Evolutionary conservation across 2,888 invertebrate species (phyloP).

Genomic region (Blera fallax): DNA sequence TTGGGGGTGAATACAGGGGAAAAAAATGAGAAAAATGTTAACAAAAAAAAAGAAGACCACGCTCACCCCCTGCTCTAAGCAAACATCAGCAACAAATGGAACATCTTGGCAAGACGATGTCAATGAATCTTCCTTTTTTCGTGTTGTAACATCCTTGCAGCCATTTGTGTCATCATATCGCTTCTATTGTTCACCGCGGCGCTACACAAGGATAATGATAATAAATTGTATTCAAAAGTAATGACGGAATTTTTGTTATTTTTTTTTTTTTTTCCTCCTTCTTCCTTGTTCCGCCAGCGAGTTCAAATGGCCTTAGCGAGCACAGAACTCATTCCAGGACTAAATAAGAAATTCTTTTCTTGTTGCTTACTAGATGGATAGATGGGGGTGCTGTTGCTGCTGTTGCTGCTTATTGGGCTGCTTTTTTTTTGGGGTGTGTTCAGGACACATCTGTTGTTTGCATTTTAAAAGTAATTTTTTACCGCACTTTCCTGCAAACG

Average conservation of each 20-base stretch:
- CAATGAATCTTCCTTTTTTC: constrained; percentile 67
- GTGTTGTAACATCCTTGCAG: constrained; percentile 62
- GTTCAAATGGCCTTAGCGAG: constrained; percentile 47
- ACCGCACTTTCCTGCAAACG: constrained; percentile 62
- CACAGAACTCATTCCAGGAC: constrained; percentile 36
- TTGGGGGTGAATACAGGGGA: neutral
- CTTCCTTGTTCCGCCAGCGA: constrained; percentile 33
- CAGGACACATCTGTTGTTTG: constrained; percentile 70
- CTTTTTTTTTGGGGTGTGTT: constrained; percentile 55
- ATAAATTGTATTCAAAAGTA: constrained; percentile 73
- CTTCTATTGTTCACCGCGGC: constrained; percentile 66
- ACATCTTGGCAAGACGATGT: constrained; percentile 70
- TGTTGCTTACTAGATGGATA: constrained; percentile 22
- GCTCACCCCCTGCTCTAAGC: neutral
- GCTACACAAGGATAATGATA: constrained; percentile 69
- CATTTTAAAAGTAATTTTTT: constrained; percentile 73
- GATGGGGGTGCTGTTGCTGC: neutral
- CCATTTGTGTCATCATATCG: constrained; percentile 73
- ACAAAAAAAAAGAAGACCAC: constrained; percentile 22
- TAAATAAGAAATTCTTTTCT: constrained; percentile 67
- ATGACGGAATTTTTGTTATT: constrained; percentile 68
- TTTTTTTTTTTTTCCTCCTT: too few species aligned
- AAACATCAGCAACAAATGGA: constrained; percentile 70
- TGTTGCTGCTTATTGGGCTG: constrained; percentile 8
- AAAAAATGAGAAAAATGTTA: constrained; percentile 31